phyloP scores from a whole-genome alignment of 92 coral and sea anemone species.

The Epizoanthus scotinus region DNA sequence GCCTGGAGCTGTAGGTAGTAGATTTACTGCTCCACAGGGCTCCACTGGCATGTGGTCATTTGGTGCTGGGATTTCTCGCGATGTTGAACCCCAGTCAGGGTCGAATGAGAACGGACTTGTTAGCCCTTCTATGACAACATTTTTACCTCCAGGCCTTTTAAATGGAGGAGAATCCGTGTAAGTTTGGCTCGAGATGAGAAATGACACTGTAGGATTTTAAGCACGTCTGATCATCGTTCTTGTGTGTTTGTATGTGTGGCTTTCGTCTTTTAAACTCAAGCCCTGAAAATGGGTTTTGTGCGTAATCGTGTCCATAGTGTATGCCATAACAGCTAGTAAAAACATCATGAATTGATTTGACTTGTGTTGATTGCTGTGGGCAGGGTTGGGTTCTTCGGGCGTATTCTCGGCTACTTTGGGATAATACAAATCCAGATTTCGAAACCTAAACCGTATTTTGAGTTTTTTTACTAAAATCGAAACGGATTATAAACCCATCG shows the following conservation, averaged over 20 bases:
- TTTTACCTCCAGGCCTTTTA: constrained; percentile 96
- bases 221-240: constrained; percentile 54
- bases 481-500: no score
- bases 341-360: constrained; percentile 23
- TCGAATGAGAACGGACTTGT: constrained; percentile 85
- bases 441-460: no score
- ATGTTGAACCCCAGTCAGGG: constrained; percentile 85
- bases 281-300: constrained; percentile 86
- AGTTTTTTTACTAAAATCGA: no score
- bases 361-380: background rate
- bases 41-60: constrained; percentile 88
- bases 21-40: constrained; percentile 70
- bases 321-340: constrained; percentile 33
- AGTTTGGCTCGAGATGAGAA: constrained; percentile 39
- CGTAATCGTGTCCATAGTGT: constrained; percentile 39
- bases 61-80: constrained; percentile 70
- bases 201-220: constrained; percentile 38
- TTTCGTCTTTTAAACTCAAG: constrained; percentile 58
- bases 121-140: constrained; percentile 98
- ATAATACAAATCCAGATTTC: no score
- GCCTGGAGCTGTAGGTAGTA: constrained; percentile 61
- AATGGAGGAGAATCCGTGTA: constrained; percentile 93
- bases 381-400: no score
- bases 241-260: constrained; percentile 68
- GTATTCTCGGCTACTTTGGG: no score